Conservation (phyloP, 2,113 vertebrate genomes). For the Natator depressus region DNA sequence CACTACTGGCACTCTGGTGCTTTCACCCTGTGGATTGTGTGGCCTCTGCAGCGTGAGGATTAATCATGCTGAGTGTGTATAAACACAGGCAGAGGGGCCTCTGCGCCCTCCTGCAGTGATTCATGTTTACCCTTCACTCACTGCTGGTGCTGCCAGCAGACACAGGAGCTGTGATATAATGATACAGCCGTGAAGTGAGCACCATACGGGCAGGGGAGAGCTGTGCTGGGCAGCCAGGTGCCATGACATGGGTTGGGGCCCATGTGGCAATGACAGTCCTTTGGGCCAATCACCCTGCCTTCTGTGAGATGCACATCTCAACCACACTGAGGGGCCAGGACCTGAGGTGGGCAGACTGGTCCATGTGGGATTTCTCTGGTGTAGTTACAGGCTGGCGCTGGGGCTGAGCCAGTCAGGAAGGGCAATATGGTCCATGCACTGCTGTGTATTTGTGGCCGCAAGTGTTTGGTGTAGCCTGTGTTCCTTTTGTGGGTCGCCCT, state of each 20-base stretch:
- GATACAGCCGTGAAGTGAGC: background rate
- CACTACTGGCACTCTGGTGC: background rate
- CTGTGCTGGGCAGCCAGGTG: background rate
- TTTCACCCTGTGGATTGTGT: rapidly evolving
- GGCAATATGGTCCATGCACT: background rate
- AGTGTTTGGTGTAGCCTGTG: background rate
- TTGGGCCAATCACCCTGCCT: background rate
- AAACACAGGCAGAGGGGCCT: background rate
- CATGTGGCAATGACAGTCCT: background rate
- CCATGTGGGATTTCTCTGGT: background rate
- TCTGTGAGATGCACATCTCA: background rate
- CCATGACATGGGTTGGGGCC: background rate
- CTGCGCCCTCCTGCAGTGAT: background rate
- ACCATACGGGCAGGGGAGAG: background rate
- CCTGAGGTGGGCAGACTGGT: background rate
- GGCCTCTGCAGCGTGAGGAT: background rate
- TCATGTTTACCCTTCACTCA: background rate
- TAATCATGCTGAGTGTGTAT: background rate
- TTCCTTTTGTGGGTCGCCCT: background rate
- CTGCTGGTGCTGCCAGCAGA: background rate
- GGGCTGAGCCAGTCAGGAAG: background rate
- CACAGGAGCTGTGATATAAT: background rate
- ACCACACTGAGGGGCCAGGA: background rate
- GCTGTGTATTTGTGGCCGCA: background rate
- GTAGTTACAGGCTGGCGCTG: background rate